These are phyloP conservation scores for Spialia ferax DNA, from an alignment of 2,888 invertebrate genomes.

Conservation along the genomic window DNA sequence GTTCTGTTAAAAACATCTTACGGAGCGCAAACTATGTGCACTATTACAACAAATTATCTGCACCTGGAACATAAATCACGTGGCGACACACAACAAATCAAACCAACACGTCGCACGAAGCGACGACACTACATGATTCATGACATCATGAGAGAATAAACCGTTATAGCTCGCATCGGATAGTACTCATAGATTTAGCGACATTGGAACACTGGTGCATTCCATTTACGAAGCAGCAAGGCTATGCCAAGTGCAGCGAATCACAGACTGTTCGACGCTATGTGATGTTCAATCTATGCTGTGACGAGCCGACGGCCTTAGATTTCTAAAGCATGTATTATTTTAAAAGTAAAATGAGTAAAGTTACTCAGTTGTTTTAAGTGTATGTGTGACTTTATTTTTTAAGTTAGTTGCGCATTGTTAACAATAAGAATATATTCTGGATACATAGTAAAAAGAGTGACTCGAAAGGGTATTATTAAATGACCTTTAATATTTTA, in stretches of 20 bases:
- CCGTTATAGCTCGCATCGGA: neutral
- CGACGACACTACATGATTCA: no score
- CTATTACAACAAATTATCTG: neutral
- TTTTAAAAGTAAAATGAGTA: no score
- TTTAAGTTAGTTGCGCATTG: no score
- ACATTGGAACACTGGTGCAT: slow-evolving; percentile 33
- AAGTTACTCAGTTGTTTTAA: no score
- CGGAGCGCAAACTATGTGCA: neutral
- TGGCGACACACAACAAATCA: neutral
- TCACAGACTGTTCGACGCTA: slow-evolving; percentile 22
- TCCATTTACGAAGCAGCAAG: slow-evolving; percentile 35
- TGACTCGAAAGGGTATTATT: no score
- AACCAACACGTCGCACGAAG: slow-evolving; percentile 14
- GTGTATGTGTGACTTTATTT: no score
- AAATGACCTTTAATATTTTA: no score
- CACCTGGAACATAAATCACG: slow-evolving; percentile 10
- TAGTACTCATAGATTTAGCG: slow-evolving; percentile 12
- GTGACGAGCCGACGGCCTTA: neutral
- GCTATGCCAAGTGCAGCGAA: slow-evolving; percentile 23
- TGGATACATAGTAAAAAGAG: no score
- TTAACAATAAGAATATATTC: no score
- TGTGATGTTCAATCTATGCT: slow-evolving; percentile 8
- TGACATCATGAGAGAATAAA: slow-evolving; percentile 19
- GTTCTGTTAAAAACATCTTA: neutral
- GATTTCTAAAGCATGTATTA: neutral